Conservation (phyloP, 2,113 vertebrate species). For the Pavo muticus region DNA sequence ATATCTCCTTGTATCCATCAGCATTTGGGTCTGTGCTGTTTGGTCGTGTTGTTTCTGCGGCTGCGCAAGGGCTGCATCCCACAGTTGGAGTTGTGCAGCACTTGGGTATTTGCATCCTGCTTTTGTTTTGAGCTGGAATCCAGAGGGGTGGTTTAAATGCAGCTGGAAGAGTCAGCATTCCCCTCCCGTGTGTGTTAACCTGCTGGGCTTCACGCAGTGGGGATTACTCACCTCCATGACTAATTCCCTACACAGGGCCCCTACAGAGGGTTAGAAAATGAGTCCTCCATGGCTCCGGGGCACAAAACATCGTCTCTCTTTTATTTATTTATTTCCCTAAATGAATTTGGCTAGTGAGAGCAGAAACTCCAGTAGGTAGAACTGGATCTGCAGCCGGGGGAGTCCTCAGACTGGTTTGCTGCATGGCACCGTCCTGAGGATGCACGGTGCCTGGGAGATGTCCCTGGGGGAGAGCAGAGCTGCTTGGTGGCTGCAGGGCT, state of each 20-base stretch:
- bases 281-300: not conserved
- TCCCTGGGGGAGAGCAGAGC: not conserved
- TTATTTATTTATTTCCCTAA: not conserved
- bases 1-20: fast-evolving
- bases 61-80: not conserved
- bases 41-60: not conserved
- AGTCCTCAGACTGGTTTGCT: not conserved
- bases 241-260: not conserved
- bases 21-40: not conserved
- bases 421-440: fast-evolving
- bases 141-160: not conserved
- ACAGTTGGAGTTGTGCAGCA: not conserved
- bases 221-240: not conserved
- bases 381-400: not conserved
- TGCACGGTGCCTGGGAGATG: not conserved
- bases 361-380: not conserved
- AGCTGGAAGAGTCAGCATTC: not conserved
- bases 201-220: not conserved
- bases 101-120: not conserved
- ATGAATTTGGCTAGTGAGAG: not conserved
- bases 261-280: not conserved
- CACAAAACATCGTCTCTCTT: not conserved
- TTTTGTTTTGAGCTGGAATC: not conserved
- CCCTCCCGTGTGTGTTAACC: not conserved
- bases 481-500: not conserved